Percentiles rank a stretch among this genome's conserved stretches.
Conservation (phyloP, 1,140 invertebrate species). For the Zelostemma sp. region DNA sequence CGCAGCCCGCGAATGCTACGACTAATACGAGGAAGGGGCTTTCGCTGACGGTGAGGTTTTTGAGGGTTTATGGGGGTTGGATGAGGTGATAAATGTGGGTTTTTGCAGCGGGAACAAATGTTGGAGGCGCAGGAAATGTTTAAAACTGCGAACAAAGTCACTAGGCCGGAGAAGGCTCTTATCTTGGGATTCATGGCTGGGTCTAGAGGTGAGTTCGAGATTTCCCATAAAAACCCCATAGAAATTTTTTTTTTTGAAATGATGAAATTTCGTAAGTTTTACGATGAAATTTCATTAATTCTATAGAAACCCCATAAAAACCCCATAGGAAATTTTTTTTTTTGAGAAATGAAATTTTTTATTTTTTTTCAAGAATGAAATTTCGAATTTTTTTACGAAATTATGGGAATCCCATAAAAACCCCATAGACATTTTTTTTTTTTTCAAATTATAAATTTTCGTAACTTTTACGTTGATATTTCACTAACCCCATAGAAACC, state of each 20-base stretch:
- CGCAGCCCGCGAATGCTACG: slow-evolving; percentile 68
- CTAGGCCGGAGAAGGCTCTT: slow-evolving; percentile 94
- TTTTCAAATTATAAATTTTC: not conserved
- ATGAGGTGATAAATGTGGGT: no score
- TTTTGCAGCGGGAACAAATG: slow-evolving; percentile 91
- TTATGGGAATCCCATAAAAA: no score
- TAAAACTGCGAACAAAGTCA: slow-evolving; percentile 94
- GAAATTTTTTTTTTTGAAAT: no score
- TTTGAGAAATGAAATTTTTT: no score
- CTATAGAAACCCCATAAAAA: no score
- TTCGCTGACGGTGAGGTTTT: slow-evolving; percentile 80
- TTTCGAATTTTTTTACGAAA: no score
- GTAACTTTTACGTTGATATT: not conserved
- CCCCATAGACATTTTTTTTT: not conserved
- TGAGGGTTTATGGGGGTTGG: no score
- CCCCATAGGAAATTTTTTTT: no score
- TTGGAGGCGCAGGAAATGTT: slow-evolving; percentile 98
- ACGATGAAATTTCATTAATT: no score
- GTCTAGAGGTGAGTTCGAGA: slow-evolving; percentile 80
- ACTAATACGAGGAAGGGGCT: slow-evolving; percentile 77
- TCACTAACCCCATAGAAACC: no score
- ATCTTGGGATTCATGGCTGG: slow-evolving; percentile 99
- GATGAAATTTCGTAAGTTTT: no score
- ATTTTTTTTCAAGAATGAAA: no score
- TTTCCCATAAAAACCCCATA: not conserved